These are phyloP conservation scores for Lucinisca nassula DNA, from an alignment of 2,888 invertebrate genomes.

Conservation along the genomic window DNA sequence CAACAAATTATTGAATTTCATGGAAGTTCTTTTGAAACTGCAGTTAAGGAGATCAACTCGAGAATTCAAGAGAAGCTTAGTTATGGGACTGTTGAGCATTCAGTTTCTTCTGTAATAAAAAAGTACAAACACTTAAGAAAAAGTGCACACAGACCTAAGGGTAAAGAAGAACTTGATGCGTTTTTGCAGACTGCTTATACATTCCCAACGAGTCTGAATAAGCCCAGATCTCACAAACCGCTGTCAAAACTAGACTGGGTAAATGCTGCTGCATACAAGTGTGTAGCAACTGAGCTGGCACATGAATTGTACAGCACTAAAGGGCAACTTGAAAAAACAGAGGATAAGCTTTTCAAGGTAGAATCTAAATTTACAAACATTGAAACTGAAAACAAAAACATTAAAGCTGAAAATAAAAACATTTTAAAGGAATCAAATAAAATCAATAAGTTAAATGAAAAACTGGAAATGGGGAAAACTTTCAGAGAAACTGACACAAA, in stretches of 20 bases:
- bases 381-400: background rate
- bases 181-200: background rate
- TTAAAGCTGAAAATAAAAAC: too few relatives aligned
- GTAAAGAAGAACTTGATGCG: background rate
- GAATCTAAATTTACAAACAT: background rate
- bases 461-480: background rate
- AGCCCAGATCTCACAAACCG: background rate
- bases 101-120: background rate
- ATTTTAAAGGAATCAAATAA: background rate
- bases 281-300: background rate
- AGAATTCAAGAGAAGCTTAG: background rate
- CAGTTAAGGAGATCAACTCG: background rate
- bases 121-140: background rate
- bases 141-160: background rate
- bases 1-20: background rate
- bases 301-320: background rate
- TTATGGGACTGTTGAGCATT: background rate
- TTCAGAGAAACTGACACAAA: background rate
- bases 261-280: background rate
- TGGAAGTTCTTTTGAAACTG: background rate
- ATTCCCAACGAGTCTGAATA: background rate
- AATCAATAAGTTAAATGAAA: background rate
- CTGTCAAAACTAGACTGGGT: background rate
- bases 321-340: background rate
- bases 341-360: background rate